phyloP scores from a whole-genome alignment of 1,140 invertebrate genomes.

The Calephelis virginiensis region DNA sequence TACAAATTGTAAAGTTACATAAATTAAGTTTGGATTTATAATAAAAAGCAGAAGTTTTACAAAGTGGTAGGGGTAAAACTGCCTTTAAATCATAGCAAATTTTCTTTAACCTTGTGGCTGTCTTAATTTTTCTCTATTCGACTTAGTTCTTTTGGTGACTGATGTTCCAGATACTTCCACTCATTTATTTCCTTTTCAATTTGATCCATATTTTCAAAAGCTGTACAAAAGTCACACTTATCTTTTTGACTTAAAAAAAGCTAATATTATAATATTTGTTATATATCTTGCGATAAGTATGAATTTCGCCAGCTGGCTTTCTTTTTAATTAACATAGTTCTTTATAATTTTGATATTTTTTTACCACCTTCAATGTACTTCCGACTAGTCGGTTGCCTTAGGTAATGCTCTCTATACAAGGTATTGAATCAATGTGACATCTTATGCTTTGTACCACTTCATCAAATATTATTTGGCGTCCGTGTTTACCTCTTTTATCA shows the following conservation, averaged over 20 bases:
- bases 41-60: no score
- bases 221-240: constrained; percentile 12
- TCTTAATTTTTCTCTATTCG: no score
- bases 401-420: constrained; percentile 14
- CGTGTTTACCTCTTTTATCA: constrained; percentile 15
- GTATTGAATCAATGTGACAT: constrained; percentile 18
- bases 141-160: background rate
- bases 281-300: constrained; percentile 11
- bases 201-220: constrained; percentile 14
- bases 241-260: background rate
- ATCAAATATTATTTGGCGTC: constrained; percentile 6
- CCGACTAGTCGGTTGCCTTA: constrained; percentile 2
- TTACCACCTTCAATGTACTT: constrained; percentile 1
- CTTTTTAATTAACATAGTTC: background rate
- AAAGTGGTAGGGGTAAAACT: no score
- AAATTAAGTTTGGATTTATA: no score
- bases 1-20: no score
- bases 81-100: no score
- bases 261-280: background rate
- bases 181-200: constrained; percentile 12
- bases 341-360: constrained; percentile 10
- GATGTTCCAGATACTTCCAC: constrained; percentile 17
- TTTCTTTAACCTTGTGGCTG: no score
- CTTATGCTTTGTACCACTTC: background rate
- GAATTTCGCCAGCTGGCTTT: background rate